A percentile compares a stretch with the other conserved stretches of the same genome.
Evolutionary conservation across 1,140 invertebrate genomes (phyloP).

Genomic region (Drosophila paulistorum): DNA sequence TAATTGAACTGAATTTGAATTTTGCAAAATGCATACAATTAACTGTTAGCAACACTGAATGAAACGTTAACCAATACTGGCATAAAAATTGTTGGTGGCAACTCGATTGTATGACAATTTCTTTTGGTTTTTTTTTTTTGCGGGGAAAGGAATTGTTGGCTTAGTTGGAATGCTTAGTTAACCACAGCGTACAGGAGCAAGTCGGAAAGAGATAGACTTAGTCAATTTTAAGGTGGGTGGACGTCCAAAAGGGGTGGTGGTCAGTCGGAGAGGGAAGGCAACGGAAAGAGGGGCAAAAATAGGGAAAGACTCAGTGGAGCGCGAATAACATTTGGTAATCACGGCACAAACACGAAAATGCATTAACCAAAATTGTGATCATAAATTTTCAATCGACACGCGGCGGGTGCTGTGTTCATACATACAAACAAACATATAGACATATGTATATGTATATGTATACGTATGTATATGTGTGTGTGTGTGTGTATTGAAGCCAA

Average conservation of each 20-base stretch:
- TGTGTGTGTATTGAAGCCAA: background rate
- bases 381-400: conserved; percentile 82
- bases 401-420: conserved; percentile 72
- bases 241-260: background rate
- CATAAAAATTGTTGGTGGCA: conserved; percentile 10
- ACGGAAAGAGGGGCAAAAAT: too few relatives aligned
- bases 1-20: too few relatives aligned
- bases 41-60: too few relatives aligned
- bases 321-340: conserved; percentile 82
- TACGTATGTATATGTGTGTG: background rate
- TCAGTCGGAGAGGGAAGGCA: conserved; percentile 23
- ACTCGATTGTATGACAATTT: conserved; percentile 20
- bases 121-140: conserved; percentile 7
- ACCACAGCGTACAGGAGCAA: conserved; percentile 58
- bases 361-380: conserved; percentile 82
- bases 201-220: conserved; percentile 22
- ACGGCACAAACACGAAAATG: conserved; percentile 81
- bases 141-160: too few relatives aligned
- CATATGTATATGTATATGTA: background rate
- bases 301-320: conserved; percentile 74
- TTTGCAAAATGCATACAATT: too few relatives aligned
- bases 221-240: background rate
- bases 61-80: too few relatives aligned
- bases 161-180: conserved; percentile 76
- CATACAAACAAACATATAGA: conserved; percentile 21